Evolutionary conservation across 2,797 vertebrate genomes (phyloP).

Genomic region (Psittacula derbiana): DNA sequence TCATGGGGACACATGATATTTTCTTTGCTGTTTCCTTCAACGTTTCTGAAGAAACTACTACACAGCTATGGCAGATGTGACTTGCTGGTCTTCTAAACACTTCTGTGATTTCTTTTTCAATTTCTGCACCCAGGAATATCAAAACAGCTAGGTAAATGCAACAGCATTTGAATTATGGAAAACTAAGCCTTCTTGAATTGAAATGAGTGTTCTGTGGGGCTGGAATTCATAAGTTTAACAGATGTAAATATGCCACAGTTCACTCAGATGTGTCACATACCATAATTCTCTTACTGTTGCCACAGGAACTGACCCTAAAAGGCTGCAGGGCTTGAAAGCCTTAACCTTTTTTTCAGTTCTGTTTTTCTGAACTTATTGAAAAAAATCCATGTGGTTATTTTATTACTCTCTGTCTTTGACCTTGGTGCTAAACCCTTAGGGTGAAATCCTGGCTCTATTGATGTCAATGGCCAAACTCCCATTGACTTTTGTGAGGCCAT

Average conservation of each 20-base stretch:
- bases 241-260: neutral
- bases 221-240: slow-evolving; percentile 15
- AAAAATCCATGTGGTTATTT: neutral
- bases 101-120: neutral
- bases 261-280: neutral
- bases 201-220: neutral
- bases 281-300: slow-evolving; percentile 13
- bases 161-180: neutral
- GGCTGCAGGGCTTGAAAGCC: neutral
- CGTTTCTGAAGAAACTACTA: neutral
- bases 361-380: neutral
- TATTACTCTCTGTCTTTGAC: neutral
- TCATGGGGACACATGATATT: neutral
- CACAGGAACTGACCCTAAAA: slow-evolving; percentile 13
- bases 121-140: neutral
- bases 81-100: neutral
- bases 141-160: neutral
- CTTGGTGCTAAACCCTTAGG: neutral
- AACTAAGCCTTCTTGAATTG: neutral
- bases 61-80: neutral
- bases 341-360: neutral
- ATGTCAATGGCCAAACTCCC: neutral
- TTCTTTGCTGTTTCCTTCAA: neutral
- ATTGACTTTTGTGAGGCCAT: neutral
- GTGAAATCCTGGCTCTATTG: neutral